Percentiles rank a stretch among this genome's conserved stretches.
phyloP scores from a whole-genome alignment of 2,113 vertebrate genomes.

The Entomyzon cyanotis region DNA sequence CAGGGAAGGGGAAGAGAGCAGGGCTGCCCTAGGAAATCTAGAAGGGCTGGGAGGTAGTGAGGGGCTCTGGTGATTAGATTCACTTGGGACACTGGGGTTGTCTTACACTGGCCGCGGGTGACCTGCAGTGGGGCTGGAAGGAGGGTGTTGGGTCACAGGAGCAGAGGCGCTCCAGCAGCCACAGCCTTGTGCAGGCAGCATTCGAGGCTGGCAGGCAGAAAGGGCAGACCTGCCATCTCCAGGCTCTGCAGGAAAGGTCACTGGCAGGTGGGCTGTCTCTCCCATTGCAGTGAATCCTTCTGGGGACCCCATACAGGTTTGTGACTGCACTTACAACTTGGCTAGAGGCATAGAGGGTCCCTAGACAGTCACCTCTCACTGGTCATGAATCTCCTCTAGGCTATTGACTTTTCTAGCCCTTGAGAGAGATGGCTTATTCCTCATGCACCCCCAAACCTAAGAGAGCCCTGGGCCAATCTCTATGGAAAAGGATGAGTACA shows the following conservation, averaged over 20 bases:
- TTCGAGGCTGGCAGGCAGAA: background rate
- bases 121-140: background rate
- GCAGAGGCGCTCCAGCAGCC: background rate
- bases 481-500: background rate
- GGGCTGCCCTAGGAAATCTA: background rate
- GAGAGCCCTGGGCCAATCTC: background rate
- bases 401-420: background rate
- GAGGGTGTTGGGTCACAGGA: background rate
- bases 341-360: background rate
- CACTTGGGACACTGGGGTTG: background rate
- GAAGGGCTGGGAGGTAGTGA: background rate
- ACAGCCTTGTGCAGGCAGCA: background rate
- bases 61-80: background rate
- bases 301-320: fast-evolving
- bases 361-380: background rate
- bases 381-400: background rate
- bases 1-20: background rate
- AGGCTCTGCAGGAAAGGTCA: background rate
- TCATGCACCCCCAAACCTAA: background rate
- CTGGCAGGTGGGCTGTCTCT: background rate
- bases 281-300: background rate
- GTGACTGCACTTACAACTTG: background rate
- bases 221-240: background rate
- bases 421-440: background rate
- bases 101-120: background rate